Evolutionary conservation across 1,140 invertebrate species (phyloP).

Genomic region (Heliconius hewitsoni): DNA sequence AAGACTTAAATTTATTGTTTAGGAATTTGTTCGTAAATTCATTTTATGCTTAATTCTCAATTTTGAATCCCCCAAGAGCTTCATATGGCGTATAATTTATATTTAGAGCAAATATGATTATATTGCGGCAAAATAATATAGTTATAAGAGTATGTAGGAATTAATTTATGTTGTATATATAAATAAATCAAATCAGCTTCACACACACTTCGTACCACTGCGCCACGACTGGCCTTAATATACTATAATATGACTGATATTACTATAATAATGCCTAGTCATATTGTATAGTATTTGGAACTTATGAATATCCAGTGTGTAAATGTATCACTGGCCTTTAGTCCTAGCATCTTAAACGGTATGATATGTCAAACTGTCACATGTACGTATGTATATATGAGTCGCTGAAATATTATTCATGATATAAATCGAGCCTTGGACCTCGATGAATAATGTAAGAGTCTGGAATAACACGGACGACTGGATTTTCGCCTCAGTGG

Average conservation of each 20-base stretch:
- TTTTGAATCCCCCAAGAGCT: neutral
- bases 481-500: neutral
- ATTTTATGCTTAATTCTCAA: conserved; percentile 1
- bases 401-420: conserved; percentile 11
- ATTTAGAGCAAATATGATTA: neutral
- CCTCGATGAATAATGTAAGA: conserved; percentile 12
- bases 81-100: neutral
- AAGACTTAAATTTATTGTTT: neutral
- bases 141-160: no score
- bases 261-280: no score
- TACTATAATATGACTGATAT: no score
- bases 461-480: neutral
- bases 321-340: neutral
- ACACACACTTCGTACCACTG: no score
- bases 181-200: no score
- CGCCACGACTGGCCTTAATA: no score
- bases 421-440: conserved; percentile 11
- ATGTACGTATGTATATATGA: neutral
- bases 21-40: neutral
- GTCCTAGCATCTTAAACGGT: conserved; percentile 1
- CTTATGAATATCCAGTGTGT: neutral
- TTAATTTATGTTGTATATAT: no score
- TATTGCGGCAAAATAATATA: no score
- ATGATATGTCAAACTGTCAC: conserved; percentile 8
- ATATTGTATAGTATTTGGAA: neutral